Percentiles rank a stretch among this genome's conserved stretches.
phyloP scores from a whole-genome alignment of 2,113 vertebrate species.

The Vombatus ursinus region DNA sequence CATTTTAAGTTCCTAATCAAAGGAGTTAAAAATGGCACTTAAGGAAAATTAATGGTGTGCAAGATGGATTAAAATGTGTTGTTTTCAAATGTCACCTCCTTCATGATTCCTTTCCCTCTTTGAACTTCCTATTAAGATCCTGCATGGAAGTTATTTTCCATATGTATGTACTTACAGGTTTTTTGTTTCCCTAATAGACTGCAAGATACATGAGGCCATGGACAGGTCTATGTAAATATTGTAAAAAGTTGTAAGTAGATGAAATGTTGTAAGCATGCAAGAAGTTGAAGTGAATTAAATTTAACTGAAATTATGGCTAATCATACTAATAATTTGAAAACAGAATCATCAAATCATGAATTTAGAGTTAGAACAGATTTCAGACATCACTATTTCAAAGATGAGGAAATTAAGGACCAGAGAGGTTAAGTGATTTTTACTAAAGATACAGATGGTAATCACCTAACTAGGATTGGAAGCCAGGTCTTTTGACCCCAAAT shows the following conservation, averaged over 20 bases:
- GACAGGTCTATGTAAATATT: background rate
- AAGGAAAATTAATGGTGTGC: background rate
- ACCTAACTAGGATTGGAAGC: background rate
- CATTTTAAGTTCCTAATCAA: background rate
- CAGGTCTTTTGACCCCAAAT: background rate
- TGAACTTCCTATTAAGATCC: background rate
- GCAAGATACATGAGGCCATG: background rate
- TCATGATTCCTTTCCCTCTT: background rate
- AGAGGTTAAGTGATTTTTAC: background rate
- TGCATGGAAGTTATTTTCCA: background rate
- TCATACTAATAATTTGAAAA: background rate
- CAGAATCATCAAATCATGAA: background rate
- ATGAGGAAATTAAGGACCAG: background rate
- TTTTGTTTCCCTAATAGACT: background rate
- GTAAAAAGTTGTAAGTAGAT: background rate
- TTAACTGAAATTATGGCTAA: background rate
- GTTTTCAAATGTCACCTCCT: background rate
- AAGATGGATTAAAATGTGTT: background rate
- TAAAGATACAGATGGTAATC: background rate
- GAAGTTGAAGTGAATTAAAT: background rate
- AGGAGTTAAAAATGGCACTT: background rate
- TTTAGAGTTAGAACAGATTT: background rate
- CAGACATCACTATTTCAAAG: background rate
- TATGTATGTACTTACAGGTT: background rate
- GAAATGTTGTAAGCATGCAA: background rate